Conservation (phyloP, 2,888 invertebrate species). For the Lamproptera curius region DNA sequence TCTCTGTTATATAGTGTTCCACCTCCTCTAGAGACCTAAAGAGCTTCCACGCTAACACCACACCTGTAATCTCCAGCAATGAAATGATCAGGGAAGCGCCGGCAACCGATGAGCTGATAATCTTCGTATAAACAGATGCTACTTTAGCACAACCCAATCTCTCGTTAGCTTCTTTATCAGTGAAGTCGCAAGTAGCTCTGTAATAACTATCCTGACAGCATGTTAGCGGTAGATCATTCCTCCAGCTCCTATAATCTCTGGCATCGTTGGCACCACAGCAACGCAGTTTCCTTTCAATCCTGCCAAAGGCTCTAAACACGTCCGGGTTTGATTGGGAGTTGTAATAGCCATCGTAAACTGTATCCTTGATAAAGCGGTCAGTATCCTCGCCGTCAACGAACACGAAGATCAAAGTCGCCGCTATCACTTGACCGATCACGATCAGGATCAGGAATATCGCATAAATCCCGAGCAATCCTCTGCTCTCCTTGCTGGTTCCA, state of each 20-base stretch:
- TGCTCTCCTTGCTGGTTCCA: conserved; percentile 58
- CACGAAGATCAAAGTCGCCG: conserved; percentile 64
- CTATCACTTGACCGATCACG: conserved; percentile 55
- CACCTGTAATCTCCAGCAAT: conserved; percentile 56
- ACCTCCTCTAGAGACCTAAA: conserved; percentile 64
- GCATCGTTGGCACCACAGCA: conserved; percentile 73
- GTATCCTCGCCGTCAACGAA: conserved; percentile 70
- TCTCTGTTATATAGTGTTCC: conserved; percentile 67
- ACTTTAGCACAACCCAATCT: conserved; percentile 71
- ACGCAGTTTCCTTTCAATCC: conserved; percentile 61
- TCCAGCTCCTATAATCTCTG: conserved; percentile 66
- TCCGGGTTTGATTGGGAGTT: conserved; percentile 68
- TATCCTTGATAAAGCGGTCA: conserved; percentile 67
- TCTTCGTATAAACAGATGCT: conserved; percentile 69
- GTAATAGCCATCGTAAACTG: conserved; percentile 71
- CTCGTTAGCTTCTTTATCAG: conserved; percentile 71
- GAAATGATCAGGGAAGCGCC: conserved; percentile 62
- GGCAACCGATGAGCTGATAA: conserved; percentile 66
- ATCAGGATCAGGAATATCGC: conserved; percentile 58
- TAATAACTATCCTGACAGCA: conserved; percentile 69
- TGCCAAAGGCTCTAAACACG: conserved; percentile 59
- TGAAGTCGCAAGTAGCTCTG: conserved; percentile 64
- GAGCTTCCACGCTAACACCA: conserved; percentile 61
- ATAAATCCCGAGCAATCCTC: conserved; percentile 62
- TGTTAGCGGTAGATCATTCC: conserved; percentile 63